A percentile compares a stretch with the other conserved stretches of the same genome.
Conservation (phyloP, 2,888 invertebrate species). For the Epinotia demarniana region DNA sequence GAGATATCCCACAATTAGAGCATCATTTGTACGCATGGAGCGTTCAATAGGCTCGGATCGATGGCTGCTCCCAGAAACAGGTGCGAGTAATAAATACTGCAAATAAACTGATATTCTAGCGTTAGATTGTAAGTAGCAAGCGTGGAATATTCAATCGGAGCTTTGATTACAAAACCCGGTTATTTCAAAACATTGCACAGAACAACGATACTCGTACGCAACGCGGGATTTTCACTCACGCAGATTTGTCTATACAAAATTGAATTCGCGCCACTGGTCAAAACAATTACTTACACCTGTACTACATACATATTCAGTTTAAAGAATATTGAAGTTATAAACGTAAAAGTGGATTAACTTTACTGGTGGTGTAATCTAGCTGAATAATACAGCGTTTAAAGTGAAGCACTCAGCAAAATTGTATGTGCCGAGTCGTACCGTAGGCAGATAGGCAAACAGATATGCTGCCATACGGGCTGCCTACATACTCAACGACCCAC, state of each 20-base stretch:
- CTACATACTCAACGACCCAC: slow-evolving; percentile 5
- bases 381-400: slow-evolving; percentile 42
- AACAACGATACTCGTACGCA: background rate
- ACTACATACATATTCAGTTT: slow-evolving; percentile 6
- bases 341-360: slow-evolving; percentile 40
- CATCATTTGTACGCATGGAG: slow-evolving; percentile 40
- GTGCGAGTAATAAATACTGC: slow-evolving; percentile 36
- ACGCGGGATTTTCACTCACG: background rate
- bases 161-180: slow-evolving; percentile 21
- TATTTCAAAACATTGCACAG: slow-evolving; percentile 1
- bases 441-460: slow-evolving; percentile 41
- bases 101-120: slow-evolving; percentile 26
- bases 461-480: slow-evolving; percentile 24
- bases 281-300: background rate
- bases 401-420: slow-evolving; percentile 54
- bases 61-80: slow-evolving; percentile 27
- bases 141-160: slow-evolving; percentile 19
- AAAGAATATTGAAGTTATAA: slow-evolving; percentile 39
- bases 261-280: background rate
- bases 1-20: slow-evolving; percentile 37
- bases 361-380: slow-evolving; percentile 41
- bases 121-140: slow-evolving; percentile 16
- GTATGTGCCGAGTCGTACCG: slow-evolving; percentile 38
- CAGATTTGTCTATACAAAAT: background rate
- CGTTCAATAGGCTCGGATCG: slow-evolving; percentile 36